phyloP scores from a whole-genome alignment of 2,888 invertebrate genomes.

The Catocala nupta region DNA sequence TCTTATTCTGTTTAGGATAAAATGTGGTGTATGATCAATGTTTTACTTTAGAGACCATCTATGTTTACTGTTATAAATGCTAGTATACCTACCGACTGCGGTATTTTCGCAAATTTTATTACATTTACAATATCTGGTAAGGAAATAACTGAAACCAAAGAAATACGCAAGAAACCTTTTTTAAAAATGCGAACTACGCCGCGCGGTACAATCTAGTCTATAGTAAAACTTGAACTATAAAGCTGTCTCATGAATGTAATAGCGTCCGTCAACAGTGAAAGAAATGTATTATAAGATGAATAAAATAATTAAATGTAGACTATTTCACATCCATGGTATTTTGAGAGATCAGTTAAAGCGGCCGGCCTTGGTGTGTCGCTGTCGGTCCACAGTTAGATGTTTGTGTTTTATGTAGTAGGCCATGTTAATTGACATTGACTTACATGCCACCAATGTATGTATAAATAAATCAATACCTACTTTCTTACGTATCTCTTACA shows the following conservation, averaged over 20 bases:
- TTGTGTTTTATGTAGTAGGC: conserved; percentile 48
- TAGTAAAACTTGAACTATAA: neutral
- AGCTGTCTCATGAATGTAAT: conserved; percentile 1
- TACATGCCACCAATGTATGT: conserved; percentile 27
- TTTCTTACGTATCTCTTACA: conserved; percentile 11
- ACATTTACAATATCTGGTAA: too few species aligned
- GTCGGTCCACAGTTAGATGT: conserved; percentile 36
- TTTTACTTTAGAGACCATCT: too few species aligned
- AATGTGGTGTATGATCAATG: too few species aligned
- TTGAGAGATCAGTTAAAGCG: conserved; percentile 40
- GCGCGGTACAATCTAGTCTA: neutral
- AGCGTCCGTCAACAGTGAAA: neutral
- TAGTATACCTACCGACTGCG: too few species aligned
- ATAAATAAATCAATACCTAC: conserved; percentile 8
- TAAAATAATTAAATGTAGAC: conserved; percentile 24
- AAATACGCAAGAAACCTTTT: too few species aligned
- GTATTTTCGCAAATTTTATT: too few species aligned
- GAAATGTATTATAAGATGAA: neutral
- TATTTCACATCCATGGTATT: conserved; percentile 37
- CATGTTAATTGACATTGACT: conserved; percentile 51
- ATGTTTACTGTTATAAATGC: too few species aligned
- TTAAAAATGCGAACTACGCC: too few species aligned
- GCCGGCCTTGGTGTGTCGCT: conserved; percentile 47
- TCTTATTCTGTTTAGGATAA: too few species aligned
- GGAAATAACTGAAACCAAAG: too few species aligned